Evolutionary conservation across 30 jellyfish, hydroid and myxozoan genomes (phyloP), one percentile per base, ranked within the genome.

Genomic region (Aurelia aurita complex sp. Pacific): DNA sequence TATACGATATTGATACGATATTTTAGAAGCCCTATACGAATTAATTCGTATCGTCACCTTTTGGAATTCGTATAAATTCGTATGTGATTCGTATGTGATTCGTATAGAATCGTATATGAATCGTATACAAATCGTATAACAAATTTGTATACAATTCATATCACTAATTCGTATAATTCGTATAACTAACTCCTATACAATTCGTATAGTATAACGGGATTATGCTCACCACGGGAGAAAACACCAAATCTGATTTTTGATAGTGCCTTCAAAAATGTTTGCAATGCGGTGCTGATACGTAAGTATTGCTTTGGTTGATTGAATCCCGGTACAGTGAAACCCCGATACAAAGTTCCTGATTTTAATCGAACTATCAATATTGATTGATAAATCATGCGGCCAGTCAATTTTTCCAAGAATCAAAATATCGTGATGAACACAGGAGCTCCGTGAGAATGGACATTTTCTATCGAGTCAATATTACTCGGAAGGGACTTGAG

Each of bases 151-250:
- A 3, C 6, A 59, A 59, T 59, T 59, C 68, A 12, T 59, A 59
- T 2, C 5, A 8, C 11, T 3, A 59, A 59, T 59, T 59, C 68
- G 68, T 59, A 59, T 59, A 59, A 59, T 38, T 2, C 5, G 50
- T 38, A 38, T 38, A 38, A 38, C 50, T 38, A 38, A 59, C 29
- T 59, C 68, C 29, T 59, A 59, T 59, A 59, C 68, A 59, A 59
- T 59, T 59, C 68, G 68, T 59, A 59, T 59, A 59, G 68, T 59
- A 59, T 59, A 59, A 59, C 68, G 68, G 68, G 68, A 59, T 59
- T 59, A 59, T 59, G 68, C 68, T 59, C 29, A 59, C 68, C 68
- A 59, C 68, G 68, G 68, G 68, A 59, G 68, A 59, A 59, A 59
- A 59, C 68, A 13, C 29, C 68, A 59, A 59, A 59, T 59, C 68